Evolutionary conservation across 2,888 invertebrate species (phyloP), one percentile per base, ranked within the genome.

Genomic region (Ormyrus thymus): DNA sequence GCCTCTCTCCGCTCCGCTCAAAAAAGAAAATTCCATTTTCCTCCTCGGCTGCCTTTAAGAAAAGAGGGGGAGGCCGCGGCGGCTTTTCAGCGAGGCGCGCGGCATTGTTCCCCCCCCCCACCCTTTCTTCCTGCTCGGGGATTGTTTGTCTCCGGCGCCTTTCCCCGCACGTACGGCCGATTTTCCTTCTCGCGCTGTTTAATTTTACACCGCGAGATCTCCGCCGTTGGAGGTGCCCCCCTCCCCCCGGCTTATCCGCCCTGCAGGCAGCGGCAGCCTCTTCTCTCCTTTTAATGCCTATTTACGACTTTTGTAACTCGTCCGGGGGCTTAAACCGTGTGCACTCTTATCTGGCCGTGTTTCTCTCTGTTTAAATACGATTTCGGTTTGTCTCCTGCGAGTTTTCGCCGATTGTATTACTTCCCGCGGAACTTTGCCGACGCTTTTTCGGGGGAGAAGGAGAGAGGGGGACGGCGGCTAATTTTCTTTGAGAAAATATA

Each of bases 231-330:
- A n/a, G n/a, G n/a, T n/a, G n/a, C 48, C 45, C 58, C 15, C 56
- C 69, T 29, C 64, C 13, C 64, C 0, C 8, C 51, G 56, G 56
- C 73, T 78, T 78, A 69, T 78, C 66, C 55, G 48, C 8, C 11
- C 29, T 2, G 11, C 48, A 13, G 29, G 29, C 29, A 2, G 29
- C 2, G 43, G 10, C 11, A 50, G 29, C 15, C 46, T 65, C 59
- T 46, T 29, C 29, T 51, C 58, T 68, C 56, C 72, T 66, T 79
- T 79, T 79, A 79, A 79, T 76, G 72, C 79, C 76, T 79, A 79
- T 79, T 79, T 79, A 79, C 76, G 79, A 79, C 79, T 79, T 69
- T 76, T 72, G 71, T 69, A 65, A 74, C 53, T 70, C 50, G 64
- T 61, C 43, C 51, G 68, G 29, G 29, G 29, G 72, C 58, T 68